Conservation (phyloP, 2,113 vertebrate genomes). For the Brienomyrus longianalis region DNA sequence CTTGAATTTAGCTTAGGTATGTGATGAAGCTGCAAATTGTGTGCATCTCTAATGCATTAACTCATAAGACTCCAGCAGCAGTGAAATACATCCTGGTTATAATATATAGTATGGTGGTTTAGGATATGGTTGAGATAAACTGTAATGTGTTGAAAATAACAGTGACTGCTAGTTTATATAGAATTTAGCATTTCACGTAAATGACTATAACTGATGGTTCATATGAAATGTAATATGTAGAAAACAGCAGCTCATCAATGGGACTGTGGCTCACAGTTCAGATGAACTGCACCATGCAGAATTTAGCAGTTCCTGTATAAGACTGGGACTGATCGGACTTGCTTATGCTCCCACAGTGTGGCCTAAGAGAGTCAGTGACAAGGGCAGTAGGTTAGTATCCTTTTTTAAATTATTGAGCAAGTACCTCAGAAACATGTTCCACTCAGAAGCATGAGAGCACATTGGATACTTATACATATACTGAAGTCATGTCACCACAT, state of each 20-base stretch:
- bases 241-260: neutral
- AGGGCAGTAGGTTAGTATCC: neutral
- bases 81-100: neutral
- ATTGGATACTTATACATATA: neutral
- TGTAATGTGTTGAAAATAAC: neutral
- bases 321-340: neutral
- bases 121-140: neutral
- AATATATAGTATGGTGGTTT: neutral
- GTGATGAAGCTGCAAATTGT: neutral
- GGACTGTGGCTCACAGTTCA: neutral
- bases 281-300: neutral
- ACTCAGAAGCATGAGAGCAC: neutral
- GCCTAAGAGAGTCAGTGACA: neutral
- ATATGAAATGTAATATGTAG: neutral
- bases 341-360: neutral
- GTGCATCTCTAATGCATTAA: neutral
- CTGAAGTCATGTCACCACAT: neutral
- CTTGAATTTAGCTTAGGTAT: neutral
- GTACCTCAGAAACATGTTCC: neutral
- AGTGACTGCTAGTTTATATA: neutral
- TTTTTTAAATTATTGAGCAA: neutral
- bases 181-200: neutral
- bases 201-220: neutral
- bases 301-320: neutral
- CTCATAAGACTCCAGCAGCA: neutral